Evolutionary conservation across 2,797 vertebrate species (phyloP), one percentile per base, ranked within the genome.

Genomic region (Acomys russatus): DNA sequence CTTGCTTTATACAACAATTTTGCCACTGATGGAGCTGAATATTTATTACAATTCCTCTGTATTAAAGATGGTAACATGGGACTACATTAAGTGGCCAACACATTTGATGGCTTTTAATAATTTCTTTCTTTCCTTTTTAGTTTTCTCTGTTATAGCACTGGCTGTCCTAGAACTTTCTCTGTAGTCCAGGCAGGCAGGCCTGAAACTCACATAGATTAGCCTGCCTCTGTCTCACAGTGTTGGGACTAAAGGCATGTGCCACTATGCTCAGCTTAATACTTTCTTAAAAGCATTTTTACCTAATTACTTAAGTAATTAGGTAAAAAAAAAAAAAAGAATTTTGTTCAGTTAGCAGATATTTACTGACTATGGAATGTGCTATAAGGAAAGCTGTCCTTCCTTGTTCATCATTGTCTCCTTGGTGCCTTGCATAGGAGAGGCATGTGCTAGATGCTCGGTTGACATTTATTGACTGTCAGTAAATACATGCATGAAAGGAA

Each of bases 51-150:
- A 78, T 20, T 96, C 6, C 44, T 83, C 14, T 64, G 7, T 93
- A 79, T 91, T 91, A 78, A 74, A 71, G 35, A 51, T 28, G 23
- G 61, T 56, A 89, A 28, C 38, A 22, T 88, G 54, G 68, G 76
- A 66, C 71, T 6, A 30, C 30, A 30, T 89, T 92, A 87, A 86
- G 70, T 35, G 85, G 38, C 66, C 68, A 35, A 82, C 88, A 68
- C 54, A 63, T 94, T 86, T 68, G 38, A 59, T 96, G 64, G 49
- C 30, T 82, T 90, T 96, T 51, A 86, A 76, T 44, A 76, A 76
- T 76, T 28, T 22, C 73, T 49, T 35, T 23, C 20, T 38, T 3
- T 10, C 20, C 22, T 2, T 38, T 4, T 22, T 8, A n/a, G 35
- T 10, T 35, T 61, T 61, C 22, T 23, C n/a, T 63, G n/a, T 82